Base-by-base conservation (phyloP, 2,888 invertebrate species). In the Polymixis flavicincta region DNA sequence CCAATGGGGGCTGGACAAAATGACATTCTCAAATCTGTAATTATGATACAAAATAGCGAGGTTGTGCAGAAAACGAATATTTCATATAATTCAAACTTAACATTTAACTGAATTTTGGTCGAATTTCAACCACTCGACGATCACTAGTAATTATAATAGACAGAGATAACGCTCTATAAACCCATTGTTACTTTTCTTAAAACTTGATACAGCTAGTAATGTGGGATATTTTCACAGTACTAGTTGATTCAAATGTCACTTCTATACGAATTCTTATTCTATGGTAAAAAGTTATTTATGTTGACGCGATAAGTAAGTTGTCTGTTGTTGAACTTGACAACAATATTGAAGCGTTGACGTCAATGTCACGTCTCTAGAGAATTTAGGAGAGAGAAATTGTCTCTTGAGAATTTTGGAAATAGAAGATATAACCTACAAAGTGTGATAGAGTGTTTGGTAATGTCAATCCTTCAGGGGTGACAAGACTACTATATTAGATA, bases 291-390 rank as follows among this genome's bases (percentile, higher is more conserved):
- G 28, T 78, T 78, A 54, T 78, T 42, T 57, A 25, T 45, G 67
- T 55, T 50, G 61, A 55, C 61, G 17, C 17, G 71, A 63, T 76
- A 71, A 63, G 66, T 75, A 59, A 55, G 50, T 71, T 55, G 71
- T 32, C 42, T 78, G 45, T 52, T 64, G 63, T 60, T 72, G 64
- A 73, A 65, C 42, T 60, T 48, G 61, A 50, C n/a, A 50, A 76
- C 54, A 63, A 55, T 63, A 76, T 77, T 60, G 59, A 73, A 57
- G 54, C 52, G 28, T 64, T 48, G n/a, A 60, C 59, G 48, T 50
- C 64, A 65, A 32, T 60, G 59, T 54, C 37, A 48, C 52, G 55
- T 59, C 37, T 72, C 37, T 60, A 22, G n/a, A 48, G 59, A 78
- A 71, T 60, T 77, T 19, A 14, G 37, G 14, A n/a, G 54, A 32